These are phyloP conservation scores for Palaemon carinicauda DNA, from an alignment of 1,140 invertebrate species.

Conservation along the genomic window DNA sequence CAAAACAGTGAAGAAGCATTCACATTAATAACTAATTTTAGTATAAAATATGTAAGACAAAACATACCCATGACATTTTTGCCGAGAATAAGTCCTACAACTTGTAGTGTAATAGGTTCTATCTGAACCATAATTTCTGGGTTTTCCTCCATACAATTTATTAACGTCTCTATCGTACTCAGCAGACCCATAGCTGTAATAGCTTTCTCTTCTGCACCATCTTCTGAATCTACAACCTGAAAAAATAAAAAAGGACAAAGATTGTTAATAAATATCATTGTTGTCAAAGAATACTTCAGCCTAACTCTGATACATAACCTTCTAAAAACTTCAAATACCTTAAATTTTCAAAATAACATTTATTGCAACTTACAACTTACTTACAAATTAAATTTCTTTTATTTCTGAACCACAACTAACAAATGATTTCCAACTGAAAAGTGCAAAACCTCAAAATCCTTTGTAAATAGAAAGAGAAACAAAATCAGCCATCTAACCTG, in stretches of 20 bases:
- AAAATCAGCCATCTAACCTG: background rate
- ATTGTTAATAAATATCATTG: too few species aligned
- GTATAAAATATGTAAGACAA: too few species aligned
- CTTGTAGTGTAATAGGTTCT: conserved; percentile 92
- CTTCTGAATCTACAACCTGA: conserved; percentile 75
- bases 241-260: background rate
- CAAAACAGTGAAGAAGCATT: too few species aligned
- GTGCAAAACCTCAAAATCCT: conserved; percentile 24
- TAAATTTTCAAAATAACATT: background rate
- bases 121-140: conserved; percentile 87
- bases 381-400: background rate
- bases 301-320: too few species aligned
- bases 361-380: too few species aligned
- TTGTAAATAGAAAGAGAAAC: background rate
- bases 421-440: background rate
- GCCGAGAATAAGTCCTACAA: conserved; percentile 87
- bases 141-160: conserved; percentile 77
- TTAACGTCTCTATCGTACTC: conserved; percentile 94
- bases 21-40: too few species aligned
- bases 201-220: conserved; percentile 93
- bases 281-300: too few species aligned
- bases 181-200: conserved; percentile 96
- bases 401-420: too few species aligned
- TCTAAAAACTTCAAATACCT: background rate
- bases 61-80: conserved; percentile 76